Evolutionary conservation across 2,113 vertebrate genomes (phyloP).

Genomic region (Perca schrenkii): DNA sequence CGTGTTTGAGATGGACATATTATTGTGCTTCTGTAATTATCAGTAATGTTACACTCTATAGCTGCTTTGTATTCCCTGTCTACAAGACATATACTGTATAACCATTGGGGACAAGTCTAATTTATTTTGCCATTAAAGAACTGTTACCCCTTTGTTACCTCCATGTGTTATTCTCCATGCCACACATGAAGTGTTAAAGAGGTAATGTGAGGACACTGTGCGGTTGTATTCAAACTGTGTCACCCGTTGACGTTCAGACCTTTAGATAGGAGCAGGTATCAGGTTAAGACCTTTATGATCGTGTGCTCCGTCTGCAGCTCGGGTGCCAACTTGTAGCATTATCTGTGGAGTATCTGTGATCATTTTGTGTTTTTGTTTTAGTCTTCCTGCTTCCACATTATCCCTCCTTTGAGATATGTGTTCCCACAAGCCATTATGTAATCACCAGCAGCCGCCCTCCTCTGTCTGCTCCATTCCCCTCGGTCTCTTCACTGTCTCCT

Average conservation of each 20-base stretch:
- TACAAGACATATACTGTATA: not conserved
- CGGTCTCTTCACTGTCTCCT: not conserved
- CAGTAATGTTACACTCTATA: not conserved
- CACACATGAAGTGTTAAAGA: not conserved
- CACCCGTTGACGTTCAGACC: not conserved
- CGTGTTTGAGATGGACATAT: not conserved
- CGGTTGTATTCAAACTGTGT: conserved; percentile 18
- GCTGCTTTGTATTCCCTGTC: conserved; percentile 17
- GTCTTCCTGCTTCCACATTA: conserved; percentile 19
- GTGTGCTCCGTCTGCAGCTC: not conserved
- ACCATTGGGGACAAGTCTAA: conserved; percentile 5
- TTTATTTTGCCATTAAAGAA: conserved; percentile 46
- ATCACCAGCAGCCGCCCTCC: conserved; percentile 13
- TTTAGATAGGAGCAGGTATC: conserved; percentile 16
- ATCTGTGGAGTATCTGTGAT: conserved; percentile 8
- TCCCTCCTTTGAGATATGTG: conserved; percentile 15
- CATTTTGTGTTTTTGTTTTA: conserved; percentile 22
- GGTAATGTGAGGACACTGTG: conserved; percentile 6
- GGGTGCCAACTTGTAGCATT: not conserved
- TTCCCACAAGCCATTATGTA: conserved; percentile 36
- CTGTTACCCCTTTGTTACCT: not conserved
- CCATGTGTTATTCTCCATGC: not conserved
- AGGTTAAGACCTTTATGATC: not conserved
- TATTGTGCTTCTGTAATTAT: conserved; percentile 7
- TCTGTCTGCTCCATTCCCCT: not conserved